Conservation (phyloP, 1,140 invertebrate genomes). For the Tetragonula clypearis region DNA sequence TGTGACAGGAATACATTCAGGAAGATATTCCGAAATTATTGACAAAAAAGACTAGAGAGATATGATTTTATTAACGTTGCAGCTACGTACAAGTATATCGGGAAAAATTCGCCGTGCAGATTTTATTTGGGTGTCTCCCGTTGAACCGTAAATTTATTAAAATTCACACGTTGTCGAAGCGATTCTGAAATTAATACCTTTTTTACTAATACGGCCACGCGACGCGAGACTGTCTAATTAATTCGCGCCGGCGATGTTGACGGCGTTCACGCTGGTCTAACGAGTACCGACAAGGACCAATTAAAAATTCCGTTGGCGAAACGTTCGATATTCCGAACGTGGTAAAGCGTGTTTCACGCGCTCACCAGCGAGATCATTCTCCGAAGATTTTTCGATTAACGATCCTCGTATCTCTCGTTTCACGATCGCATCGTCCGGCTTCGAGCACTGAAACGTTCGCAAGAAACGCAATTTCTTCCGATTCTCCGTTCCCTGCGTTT, state of each 20-base stretch:
- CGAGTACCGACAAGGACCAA: slow-evolving; percentile 33
- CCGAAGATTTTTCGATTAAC: slow-evolving; percentile 39
- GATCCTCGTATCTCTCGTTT: slow-evolving; percentile 25
- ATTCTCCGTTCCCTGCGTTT: too few relatives aligned
- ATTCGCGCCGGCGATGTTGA: not conserved
- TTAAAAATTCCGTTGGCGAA: slow-evolving; percentile 50
- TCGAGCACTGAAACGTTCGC: not conserved
- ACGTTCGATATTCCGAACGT: slow-evolving; percentile 37
- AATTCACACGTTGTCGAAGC: not conserved
- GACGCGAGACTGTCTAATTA: slow-evolving; percentile 2
- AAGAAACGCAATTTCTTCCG: not conserved
- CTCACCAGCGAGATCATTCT: not conserved
- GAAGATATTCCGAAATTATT: not conserved
- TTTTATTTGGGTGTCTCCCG: not conserved
- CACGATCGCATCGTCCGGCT: slow-evolving; percentile 14
- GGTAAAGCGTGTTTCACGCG: not conserved
- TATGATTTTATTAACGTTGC: not conserved
- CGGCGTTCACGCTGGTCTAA: not conserved
- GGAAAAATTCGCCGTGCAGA: not conserved
- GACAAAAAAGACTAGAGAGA: not conserved
- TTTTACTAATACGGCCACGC: slow-evolving; percentile 2
- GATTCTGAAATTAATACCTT: not conserved
- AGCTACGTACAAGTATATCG: not conserved
- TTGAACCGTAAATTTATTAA: not conserved
- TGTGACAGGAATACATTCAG: not conserved